Conservation (phyloP, 92 coral and sea anemone genomes). For the Zoanthus sansibaricus region DNA sequence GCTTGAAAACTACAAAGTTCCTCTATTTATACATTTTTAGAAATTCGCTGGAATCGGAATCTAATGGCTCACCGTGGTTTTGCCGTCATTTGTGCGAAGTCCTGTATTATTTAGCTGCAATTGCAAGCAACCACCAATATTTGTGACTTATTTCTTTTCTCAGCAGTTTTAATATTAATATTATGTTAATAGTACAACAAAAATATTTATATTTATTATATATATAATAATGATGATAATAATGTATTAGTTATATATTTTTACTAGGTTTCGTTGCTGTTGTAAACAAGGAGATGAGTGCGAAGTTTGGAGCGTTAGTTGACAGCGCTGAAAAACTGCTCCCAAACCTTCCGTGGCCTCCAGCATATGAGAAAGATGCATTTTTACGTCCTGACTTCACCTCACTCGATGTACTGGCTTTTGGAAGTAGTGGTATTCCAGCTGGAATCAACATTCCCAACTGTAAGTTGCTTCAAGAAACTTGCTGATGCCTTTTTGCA, state of each 20-base stretch:
- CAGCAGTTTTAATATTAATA: no score
- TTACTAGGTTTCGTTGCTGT: conserved; percentile 91
- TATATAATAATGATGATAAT: not conserved
- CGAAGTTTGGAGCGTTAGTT: conserved; percentile 86
- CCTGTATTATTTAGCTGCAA: no score
- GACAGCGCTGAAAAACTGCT: conserved; percentile 84
- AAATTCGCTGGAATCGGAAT: no score
- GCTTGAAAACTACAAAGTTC: no score
- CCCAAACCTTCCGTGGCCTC: conserved; percentile 94
- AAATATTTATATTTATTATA: no score
- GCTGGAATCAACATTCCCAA: conserved; percentile 99
- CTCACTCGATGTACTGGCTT: conserved; percentile 93
- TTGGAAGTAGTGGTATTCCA: conserved; percentile 96
- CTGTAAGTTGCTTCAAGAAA: conserved; percentile 66
- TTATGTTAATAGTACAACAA: no score
- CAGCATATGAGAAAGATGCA: conserved; percentile 87
- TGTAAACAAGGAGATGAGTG: conserved; percentile 97
- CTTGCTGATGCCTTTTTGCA: no score
- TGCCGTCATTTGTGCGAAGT: no score
- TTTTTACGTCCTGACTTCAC: conserved; percentile 97
- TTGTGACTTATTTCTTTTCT: no score
- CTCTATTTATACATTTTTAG: no score
- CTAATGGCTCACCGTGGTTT: no score
- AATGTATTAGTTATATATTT: not conserved
- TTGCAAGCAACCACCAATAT: no score